phyloP scores from a whole-genome alignment of 64 coral and sea anemone genomes.

The Stylophora pistillata region DNA sequence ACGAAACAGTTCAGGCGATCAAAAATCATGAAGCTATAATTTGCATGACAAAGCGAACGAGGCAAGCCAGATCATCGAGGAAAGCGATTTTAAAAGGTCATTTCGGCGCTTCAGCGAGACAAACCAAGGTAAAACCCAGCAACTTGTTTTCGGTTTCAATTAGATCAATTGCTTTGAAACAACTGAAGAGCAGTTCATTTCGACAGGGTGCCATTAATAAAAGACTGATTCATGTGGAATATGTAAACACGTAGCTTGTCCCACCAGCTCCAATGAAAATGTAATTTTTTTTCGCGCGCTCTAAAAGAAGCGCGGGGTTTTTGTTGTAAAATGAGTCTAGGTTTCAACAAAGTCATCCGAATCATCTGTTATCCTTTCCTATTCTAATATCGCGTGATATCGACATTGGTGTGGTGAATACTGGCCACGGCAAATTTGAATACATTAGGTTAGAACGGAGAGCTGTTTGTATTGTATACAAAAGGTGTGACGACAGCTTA shows the following conservation, averaged over 20 bases:
- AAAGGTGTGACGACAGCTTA: constrained; percentile 45
- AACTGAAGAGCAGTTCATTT: background rate
- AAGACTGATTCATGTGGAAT: constrained; percentile 36
- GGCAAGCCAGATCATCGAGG: background rate
- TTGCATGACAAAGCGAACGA: background rate
- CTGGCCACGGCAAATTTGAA: constrained; percentile 39
- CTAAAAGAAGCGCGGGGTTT: background rate
- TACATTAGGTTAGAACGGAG: constrained; percentile 47
- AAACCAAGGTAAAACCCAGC: background rate
- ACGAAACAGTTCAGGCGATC: background rate
- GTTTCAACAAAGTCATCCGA: background rate
- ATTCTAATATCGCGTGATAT: constrained; percentile 29
- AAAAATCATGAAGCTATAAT: background rate
- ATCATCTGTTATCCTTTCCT: background rate
- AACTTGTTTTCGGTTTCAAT: constrained; percentile 31
- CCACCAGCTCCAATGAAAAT: constrained; percentile 41
- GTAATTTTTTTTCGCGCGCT: constrained; percentile 48
- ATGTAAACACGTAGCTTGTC: constrained; percentile 41
- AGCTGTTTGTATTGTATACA: constrained; percentile 49
- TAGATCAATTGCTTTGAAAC: constrained; percentile 21
- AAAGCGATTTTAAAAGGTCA: background rate
- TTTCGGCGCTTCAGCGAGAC: background rate
- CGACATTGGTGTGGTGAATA: constrained; percentile 25
- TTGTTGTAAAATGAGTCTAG: background rate
- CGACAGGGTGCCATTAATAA: constrained; percentile 14